phyloP scores from a whole-genome alignment of 1,140 invertebrate species.

The Caenorhabditis briggsae region DNA sequence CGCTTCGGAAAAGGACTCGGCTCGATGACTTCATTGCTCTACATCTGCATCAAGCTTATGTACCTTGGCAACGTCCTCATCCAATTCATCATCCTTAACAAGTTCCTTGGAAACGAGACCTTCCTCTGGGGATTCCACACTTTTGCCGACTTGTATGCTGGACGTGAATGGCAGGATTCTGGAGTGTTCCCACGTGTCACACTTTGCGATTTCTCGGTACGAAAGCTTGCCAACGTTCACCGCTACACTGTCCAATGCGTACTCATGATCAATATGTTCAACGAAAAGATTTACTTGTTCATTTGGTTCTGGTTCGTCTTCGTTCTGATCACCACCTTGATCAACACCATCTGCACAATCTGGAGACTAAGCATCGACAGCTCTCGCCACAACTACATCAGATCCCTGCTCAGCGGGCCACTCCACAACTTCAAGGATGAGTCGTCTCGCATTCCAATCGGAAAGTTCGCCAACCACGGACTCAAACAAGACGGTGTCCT shows the following conservation, averaged over 20 bases:
- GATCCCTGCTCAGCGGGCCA: slow-evolving; percentile 41
- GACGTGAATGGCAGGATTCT: slow-evolving; percentile 73
- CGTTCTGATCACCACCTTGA: slow-evolving; percentile 71
- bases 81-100: slow-evolving; percentile 80
- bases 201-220: slow-evolving; percentile 78
- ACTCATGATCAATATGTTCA: slow-evolving; percentile 79
- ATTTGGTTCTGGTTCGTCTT: slow-evolving; percentile 78
- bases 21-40: slow-evolving; percentile 80
- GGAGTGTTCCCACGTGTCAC: slow-evolving; percentile 79
- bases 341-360: slow-evolving; percentile 76
- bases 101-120: slow-evolving; percentile 80
- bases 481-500: slow-evolving; percentile 72
- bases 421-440: slow-evolving; percentile 37
- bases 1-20: slow-evolving; percentile 79
- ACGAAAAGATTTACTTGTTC: slow-evolving; percentile 78
- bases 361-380: slow-evolving; percentile 62
- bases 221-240: slow-evolving; percentile 78
- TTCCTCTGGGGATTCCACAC: slow-evolving; percentile 78
- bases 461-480: slow-evolving; percentile 69
- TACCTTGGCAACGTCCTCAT: slow-evolving; percentile 79
- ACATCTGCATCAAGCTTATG: slow-evolving; percentile 80
- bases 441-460: slow-evolving; percentile 26
- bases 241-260: slow-evolving; percentile 78
- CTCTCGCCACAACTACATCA: slow-evolving; percentile 60
- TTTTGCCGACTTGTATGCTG: slow-evolving; percentile 69